These are phyloP conservation scores for Xestobium rufovillosum DNA, from an alignment of 2,888 invertebrate species.

Conservation along the genomic window DNA sequence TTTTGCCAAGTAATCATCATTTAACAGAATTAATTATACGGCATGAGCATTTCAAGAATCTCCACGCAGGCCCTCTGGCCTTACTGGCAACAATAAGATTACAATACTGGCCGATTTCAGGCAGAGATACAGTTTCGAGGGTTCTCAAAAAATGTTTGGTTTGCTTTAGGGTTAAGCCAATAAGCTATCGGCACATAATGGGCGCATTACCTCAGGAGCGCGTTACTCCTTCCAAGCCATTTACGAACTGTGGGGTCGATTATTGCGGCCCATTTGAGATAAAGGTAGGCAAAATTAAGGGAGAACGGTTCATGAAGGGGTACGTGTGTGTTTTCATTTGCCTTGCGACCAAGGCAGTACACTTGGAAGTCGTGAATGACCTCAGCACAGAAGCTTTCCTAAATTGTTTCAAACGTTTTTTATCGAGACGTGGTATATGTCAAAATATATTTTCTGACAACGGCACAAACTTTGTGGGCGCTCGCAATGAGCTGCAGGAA, in stretches of 20 bases:
- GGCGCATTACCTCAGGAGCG: conserved; percentile 14
- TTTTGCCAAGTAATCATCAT: conserved; percentile 9
- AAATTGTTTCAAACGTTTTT: too few relatives aligned
- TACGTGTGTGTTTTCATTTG: too few relatives aligned
- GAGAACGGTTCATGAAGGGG: conserved; percentile 4
- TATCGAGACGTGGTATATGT: too few relatives aligned
- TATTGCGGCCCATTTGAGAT: conserved; percentile 17
- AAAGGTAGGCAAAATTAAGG: conserved; percentile 13
- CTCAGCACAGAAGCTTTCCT: conserved; percentile 13
- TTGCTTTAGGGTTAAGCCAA: conserved; percentile 7
- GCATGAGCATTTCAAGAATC: conserved; percentile 9
- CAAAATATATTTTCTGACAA: too few relatives aligned
- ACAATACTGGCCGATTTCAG: background rate
- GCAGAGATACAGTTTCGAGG: background rate
- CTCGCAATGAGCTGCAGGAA: too few relatives aligned
- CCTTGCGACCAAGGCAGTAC: too few relatives aligned
- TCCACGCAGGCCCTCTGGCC: conserved; percentile 10
- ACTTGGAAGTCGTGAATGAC: too few relatives aligned
- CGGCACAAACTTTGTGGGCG: too few relatives aligned
- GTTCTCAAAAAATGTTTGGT: conserved; percentile 3
- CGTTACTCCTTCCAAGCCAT: conserved; percentile 13
- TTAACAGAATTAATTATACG: conserved; percentile 9
- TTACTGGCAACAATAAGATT: background rate
- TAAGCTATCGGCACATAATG: conserved; percentile 8
- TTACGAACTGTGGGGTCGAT: conserved; percentile 14